Percentiles rank a stretch among this genome's conserved stretches.
Conservation (phyloP, 1,140 invertebrate species). For the Brachystomella parvula region DNA sequence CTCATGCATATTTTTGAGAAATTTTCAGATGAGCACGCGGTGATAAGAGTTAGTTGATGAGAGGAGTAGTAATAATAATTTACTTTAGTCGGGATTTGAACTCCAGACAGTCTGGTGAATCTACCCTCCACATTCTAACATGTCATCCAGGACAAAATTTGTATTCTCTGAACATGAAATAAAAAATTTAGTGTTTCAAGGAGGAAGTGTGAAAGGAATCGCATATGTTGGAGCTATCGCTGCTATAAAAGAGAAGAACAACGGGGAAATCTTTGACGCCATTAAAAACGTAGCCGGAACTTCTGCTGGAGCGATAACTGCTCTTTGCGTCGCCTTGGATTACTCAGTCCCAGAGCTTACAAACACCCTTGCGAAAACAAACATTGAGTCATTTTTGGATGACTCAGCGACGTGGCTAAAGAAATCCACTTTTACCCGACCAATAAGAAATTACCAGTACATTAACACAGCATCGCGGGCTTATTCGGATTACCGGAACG, state of each 20-base stretch:
- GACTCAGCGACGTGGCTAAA: background rate
- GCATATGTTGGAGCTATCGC: constrained; percentile 7
- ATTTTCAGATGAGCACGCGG: too few relatives aligned
- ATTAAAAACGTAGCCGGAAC: constrained; percentile 3
- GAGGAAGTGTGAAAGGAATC: constrained; percentile 14
- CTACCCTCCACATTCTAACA: too few relatives aligned
- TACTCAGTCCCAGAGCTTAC: background rate
- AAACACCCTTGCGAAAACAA: background rate
- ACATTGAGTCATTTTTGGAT: constrained; percentile 3
- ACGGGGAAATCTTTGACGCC: background rate
- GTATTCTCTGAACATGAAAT: too few relatives aligned
- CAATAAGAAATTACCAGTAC: background rate
- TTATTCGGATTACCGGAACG: too few relatives aligned
- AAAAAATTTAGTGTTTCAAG: constrained; percentile 12
- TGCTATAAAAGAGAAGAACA: background rate
- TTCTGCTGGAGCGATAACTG: constrained; percentile 15
- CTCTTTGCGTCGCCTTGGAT: background rate
- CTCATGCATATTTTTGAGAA: too few relatives aligned
- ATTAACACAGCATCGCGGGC: background rate
- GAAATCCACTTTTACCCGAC: background rate
- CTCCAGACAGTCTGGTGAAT: too few relatives aligned
- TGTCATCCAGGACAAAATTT: too few relatives aligned
- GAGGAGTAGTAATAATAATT: too few relatives aligned
- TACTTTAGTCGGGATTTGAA: too few relatives aligned
- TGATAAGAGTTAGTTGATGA: too few relatives aligned